These are phyloP conservation scores for Alcedo atthis DNA, from an alignment of 2,797 vertebrate species.

Conservation along the genomic window DNA sequence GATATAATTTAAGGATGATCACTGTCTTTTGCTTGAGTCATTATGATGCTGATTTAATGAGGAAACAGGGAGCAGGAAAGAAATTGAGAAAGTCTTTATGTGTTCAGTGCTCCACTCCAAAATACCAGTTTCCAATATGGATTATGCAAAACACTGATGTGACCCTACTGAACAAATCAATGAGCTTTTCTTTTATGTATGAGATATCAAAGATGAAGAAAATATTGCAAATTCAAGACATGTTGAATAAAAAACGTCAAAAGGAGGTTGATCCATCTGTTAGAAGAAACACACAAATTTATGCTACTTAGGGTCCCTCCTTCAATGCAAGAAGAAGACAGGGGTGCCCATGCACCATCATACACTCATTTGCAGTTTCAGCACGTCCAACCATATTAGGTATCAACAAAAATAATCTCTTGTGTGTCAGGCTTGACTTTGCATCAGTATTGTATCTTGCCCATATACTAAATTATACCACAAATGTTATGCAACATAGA, in stretches of 20 bases:
- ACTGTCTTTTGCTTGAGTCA: too few relatives aligned
- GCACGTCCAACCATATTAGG: background rate
- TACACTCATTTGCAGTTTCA: background rate
- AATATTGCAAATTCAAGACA: background rate
- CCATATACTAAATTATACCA: background rate
- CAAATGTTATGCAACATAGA: background rate
- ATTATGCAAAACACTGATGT: background rate
- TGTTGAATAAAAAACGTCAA: background rate
- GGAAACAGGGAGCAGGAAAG: background rate
- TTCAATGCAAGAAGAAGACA: background rate
- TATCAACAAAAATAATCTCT: background rate
- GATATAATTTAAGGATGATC: too few relatives aligned
- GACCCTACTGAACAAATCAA: background rate
- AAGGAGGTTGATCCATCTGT: background rate
- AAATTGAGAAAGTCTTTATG: background rate
- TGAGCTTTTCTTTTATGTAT: background rate
- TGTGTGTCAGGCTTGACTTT: background rate
- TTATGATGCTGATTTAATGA: too few relatives aligned
- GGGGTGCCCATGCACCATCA: background rate
- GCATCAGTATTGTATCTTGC: background rate
- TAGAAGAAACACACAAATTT: background rate
- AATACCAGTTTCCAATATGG: accelerated
- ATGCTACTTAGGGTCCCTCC: background rate
- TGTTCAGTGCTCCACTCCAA: background rate
- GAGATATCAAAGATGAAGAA: background rate